Conservation (phyloP, 2,797 vertebrate genomes). For the Esox masquinongy region DNA sequence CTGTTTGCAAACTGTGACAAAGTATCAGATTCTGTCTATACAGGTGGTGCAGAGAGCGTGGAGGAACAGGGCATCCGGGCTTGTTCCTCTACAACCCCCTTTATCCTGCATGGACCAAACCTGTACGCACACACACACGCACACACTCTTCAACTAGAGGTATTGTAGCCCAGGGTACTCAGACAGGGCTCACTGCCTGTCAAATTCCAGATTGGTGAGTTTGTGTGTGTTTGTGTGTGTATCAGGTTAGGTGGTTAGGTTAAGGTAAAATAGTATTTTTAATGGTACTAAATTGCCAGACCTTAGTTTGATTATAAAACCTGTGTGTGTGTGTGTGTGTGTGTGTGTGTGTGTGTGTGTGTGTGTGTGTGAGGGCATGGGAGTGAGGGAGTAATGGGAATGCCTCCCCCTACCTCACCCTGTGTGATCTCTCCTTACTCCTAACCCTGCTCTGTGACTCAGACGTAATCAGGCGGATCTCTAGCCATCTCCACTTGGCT, state of each 20-base stretch:
- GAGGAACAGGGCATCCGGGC: constrained; percentile 43
- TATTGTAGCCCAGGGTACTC: neutral
- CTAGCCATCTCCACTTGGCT: neutral
- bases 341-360: neutral
- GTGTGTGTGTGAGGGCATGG: neutral
- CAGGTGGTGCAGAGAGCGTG: constrained; percentile 57
- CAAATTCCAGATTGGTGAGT: neutral
- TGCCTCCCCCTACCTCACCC: neutral
- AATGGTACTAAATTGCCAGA: too few species aligned
- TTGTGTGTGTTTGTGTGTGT: neutral
- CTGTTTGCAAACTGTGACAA: constrained; percentile 84
- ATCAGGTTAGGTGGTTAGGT: too few species aligned
- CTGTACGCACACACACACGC: neutral
- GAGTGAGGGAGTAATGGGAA: neutral
- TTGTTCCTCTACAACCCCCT: constrained; percentile 46
- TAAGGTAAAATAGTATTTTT: too few species aligned
- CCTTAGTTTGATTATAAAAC: too few species aligned
- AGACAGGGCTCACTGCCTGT: neutral
- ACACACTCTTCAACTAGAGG: constrained; percentile 15
- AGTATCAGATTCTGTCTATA: constrained; percentile 74
- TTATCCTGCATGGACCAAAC: constrained; percentile 18
- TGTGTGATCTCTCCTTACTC: neutral
- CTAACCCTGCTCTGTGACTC: neutral
- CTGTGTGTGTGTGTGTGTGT: neutral
- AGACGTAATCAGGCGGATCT: neutral